A percentile compares a stretch with the other conserved stretches of the same genome.
phyloP scores from a whole-genome alignment of 1,140 invertebrate genomes.

The Tetramorium alpestre region DNA sequence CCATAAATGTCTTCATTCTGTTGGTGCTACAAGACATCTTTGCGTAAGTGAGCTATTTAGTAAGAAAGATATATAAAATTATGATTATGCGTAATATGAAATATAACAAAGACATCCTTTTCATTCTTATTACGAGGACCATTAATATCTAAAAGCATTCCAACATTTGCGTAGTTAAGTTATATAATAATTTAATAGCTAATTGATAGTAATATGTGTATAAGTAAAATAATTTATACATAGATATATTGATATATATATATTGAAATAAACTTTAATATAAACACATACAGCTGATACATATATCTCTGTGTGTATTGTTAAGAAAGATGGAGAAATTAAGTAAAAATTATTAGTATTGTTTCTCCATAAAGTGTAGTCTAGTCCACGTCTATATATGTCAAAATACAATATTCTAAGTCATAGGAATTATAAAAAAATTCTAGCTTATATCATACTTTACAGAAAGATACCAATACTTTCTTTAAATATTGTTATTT shows the following conservation, averaged over 20 bases:
- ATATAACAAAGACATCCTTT: slow-evolving; percentile 44
- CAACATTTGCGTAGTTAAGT: slow-evolving; percentile 46
- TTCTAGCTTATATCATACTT: slow-evolving; percentile 53
- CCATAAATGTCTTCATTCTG: slow-evolving; percentile 59
- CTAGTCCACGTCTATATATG: slow-evolving; percentile 63
- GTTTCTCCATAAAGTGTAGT: slow-evolving; percentile 60
- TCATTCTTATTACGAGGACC: slow-evolving; percentile 71
- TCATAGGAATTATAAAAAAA: slow-evolving; percentile 62
- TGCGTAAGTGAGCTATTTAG: slow-evolving; percentile 42
- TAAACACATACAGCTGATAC: slow-evolving; percentile 50
- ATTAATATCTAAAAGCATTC: slow-evolving; percentile 65
- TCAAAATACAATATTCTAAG: slow-evolving; percentile 40
- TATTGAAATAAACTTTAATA: slow-evolving; percentile 50
- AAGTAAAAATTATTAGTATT: slow-evolving; percentile 36
- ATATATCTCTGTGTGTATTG: slow-evolving; percentile 16
- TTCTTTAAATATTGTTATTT: slow-evolving; percentile 34
- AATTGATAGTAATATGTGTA: neutral
- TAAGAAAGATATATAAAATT: slow-evolving; percentile 52
- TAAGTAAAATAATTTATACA: slow-evolving; percentile 37
- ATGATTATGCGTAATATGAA: slow-evolving; percentile 40
- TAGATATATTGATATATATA: slow-evolving; percentile 1
- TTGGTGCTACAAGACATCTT: slow-evolving; percentile 45
- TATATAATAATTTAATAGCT: slow-evolving; percentile 23
- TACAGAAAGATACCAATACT: slow-evolving; percentile 49
- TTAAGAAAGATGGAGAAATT: slow-evolving; percentile 25